A percentile compares a stretch with the other conserved stretches of the same genome.
phyloP scores from a whole-genome alignment of 2,113 vertebrate species.

The Nansenia antarctica region DNA sequence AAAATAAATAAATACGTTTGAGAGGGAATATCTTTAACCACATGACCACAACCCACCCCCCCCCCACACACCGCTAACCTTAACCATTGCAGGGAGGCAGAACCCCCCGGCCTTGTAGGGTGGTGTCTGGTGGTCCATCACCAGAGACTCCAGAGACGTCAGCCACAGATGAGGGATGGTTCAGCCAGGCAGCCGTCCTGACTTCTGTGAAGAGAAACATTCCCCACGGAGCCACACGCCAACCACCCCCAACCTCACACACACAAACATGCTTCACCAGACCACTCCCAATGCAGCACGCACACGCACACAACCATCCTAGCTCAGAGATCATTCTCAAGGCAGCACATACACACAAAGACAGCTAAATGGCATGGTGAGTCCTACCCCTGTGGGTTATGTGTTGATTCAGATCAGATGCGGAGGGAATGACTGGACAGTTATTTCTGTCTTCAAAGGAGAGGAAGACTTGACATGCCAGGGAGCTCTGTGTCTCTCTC shows the following conservation, averaged over 20 bases:
- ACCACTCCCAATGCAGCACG: background rate
- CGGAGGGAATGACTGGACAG: background rate
- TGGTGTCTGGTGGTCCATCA: background rate
- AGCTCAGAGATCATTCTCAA: background rate
- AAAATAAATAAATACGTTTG: no score
- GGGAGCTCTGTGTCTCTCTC: no score
- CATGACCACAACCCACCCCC: no score
- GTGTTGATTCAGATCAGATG: conserved; percentile 43
- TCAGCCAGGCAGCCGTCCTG: background rate
- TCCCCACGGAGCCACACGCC: background rate
- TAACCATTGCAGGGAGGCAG: no score
- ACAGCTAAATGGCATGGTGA: no score
- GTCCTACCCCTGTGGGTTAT: background rate
- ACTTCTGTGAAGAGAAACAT: conserved; percentile 1
- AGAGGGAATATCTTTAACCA: no score
- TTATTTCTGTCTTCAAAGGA: conserved; percentile 44
- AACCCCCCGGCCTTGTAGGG: background rate
- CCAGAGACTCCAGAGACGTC: background rate
- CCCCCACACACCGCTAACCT: no score
- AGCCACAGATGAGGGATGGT: background rate
- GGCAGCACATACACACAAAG: conserved; percentile 12
- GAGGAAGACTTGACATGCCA: conserved; percentile 26
- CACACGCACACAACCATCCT: background rate
- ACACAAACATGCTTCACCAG: background rate
- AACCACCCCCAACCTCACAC: background rate